phyloP scores from a whole-genome alignment of 2,888 invertebrate genomes.

The Eledona agricola region DNA sequence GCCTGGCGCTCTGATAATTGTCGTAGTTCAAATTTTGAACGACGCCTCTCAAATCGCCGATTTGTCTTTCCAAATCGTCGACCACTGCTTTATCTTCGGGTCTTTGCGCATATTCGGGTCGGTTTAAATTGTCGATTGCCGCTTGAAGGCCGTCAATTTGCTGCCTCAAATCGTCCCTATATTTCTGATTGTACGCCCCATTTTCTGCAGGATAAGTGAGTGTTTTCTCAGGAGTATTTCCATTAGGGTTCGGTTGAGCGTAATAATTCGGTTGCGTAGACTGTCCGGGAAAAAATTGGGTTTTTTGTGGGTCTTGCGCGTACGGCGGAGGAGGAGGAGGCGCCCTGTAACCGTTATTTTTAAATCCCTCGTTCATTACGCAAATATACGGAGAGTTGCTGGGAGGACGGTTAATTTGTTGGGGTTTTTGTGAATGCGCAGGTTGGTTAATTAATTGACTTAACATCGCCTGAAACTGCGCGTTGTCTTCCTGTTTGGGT shows the following conservation, averaged over 20 bases:
- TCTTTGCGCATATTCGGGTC: constrained; percentile 51
- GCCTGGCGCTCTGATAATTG: background rate
- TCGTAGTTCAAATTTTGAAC: constrained; percentile 36
- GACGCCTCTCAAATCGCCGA: constrained; percentile 51
- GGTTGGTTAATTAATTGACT: constrained; percentile 37
- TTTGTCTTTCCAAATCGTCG: constrained; percentile 52
- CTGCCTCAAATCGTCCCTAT: constrained; percentile 48
- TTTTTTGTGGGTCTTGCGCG: background rate
- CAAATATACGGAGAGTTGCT: constrained; percentile 20
- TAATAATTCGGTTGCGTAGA: constrained; percentile 35
- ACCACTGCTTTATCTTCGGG: constrained; percentile 52
- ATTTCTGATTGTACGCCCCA: constrained; percentile 4
- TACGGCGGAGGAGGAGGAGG: constrained; percentile 5
- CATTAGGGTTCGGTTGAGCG: constrained; percentile 11
- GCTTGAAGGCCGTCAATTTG: constrained; percentile 55
- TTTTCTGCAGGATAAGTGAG: constrained; percentile 15
- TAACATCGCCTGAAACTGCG: constrained; percentile 40
- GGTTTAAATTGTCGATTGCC: constrained; percentile 52
- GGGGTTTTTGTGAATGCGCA: constrained; percentile 3
- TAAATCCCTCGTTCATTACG: constrained; percentile 21
- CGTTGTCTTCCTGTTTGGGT: constrained; percentile 43
- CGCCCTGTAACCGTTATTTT: constrained; percentile 7
- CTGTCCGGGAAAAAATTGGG: constrained; percentile 23
- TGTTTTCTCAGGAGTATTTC: constrained; percentile 22
- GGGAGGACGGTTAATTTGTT: too few relatives aligned